Evolutionary conservation across 2,888 invertebrate species (phyloP).

Genomic region (Microchrysa polita): DNA sequence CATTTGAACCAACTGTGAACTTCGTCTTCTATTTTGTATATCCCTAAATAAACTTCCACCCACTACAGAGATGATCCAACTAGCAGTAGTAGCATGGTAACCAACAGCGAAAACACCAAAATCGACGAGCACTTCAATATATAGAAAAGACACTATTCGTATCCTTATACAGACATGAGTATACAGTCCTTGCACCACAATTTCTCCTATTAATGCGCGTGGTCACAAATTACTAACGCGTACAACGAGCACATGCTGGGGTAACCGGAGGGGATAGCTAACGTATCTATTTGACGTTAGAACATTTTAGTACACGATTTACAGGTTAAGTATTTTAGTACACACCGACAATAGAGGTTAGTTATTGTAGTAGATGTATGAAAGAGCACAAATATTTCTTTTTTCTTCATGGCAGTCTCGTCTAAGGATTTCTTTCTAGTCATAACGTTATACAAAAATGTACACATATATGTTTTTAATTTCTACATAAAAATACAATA

Average conservation of each 20-base stretch:
- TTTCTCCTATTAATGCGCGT: conserved; percentile 37
- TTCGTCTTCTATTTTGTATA: conserved; percentile 17
- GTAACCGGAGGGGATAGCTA: neutral
- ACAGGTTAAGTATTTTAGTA: conserved; percentile 20
- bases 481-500: too few species aligned
- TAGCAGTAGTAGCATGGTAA: too few species aligned
- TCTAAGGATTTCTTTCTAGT: too few species aligned
- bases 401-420: too few species aligned
- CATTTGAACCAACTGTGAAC: conserved; percentile 30
- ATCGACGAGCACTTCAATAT: conserved; percentile 1
- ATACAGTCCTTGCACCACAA: conserved; percentile 41
- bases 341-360: neutral
- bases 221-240: conserved; percentile 6
- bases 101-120: too few species aligned
- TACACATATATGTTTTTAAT: too few species aligned
- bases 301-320: neutral
- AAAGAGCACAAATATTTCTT: too few species aligned
- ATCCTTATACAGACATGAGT: neutral
- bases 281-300: neutral
- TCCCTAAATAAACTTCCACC: conserved; percentile 36
- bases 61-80: conserved; percentile 11
- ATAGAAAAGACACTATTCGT: neutral
- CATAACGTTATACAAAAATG: too few species aligned
- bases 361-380: too few species aligned
- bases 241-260: conserved; percentile 16